phyloP scores from a whole-genome alignment of 2,113 vertebrate genomes.

The Isurus oxyrinchus region DNA sequence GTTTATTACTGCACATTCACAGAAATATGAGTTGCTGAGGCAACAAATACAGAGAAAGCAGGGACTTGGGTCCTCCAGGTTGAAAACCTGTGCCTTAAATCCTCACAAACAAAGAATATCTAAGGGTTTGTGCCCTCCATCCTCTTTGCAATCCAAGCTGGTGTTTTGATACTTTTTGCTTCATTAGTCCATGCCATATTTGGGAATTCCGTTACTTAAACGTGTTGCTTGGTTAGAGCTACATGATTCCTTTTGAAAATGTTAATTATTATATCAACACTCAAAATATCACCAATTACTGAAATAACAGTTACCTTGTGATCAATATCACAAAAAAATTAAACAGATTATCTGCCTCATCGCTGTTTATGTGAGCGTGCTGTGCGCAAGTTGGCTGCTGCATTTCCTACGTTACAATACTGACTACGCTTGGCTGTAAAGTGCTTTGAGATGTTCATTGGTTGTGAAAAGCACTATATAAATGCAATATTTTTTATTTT shows the following conservation, averaged over 20 bases:
- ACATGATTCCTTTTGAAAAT: not conserved
- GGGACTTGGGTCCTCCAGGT: not conserved
- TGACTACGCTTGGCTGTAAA: too few species aligned
- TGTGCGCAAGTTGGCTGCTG: too few species aligned
- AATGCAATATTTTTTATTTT: too few species aligned
- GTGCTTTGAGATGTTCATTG: too few species aligned
- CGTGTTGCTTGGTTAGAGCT: not conserved
- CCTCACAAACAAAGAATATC: not conserved
- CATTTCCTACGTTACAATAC: too few species aligned
- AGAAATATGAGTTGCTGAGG: not conserved
- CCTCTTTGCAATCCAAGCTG: not conserved
- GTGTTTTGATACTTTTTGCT: not conserved
- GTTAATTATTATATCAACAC: not conserved
- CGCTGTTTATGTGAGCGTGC: too few species aligned
- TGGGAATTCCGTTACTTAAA: not conserved
- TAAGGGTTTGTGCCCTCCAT: not conserved
- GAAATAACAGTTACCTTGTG: not conserved
- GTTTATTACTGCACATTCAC: not conserved
- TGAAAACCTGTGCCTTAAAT: not conserved
- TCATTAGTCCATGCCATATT: not conserved
- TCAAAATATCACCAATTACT: not conserved
- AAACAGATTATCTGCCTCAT: too few species aligned
- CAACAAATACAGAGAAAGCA: not conserved
- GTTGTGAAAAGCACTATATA: too few species aligned
- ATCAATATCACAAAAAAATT: too few species aligned